Percentiles rank a stretch among this genome's conserved stretches.
These are phyloP conservation scores for Ylistrum balloti DNA, from an alignment of 1,140 invertebrate genomes.

Conservation along the genomic window DNA sequence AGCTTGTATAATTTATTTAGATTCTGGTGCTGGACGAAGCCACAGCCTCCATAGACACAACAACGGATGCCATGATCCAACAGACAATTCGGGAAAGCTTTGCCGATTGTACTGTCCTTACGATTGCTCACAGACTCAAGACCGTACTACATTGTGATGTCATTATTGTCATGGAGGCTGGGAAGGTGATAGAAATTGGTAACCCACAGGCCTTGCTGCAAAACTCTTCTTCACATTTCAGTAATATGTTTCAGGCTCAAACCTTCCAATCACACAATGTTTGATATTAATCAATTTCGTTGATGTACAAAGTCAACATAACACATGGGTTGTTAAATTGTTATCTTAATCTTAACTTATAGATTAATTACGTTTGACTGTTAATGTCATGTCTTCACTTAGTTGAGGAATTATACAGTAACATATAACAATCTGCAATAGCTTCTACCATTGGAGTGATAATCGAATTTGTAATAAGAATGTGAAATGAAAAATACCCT, in stretches of 20 bases:
- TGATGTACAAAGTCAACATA: too few species aligned
- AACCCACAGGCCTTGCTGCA: conserved; percentile 53
- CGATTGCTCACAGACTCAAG: conserved; percentile 84
- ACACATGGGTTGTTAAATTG: too few species aligned
- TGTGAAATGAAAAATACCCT: too few species aligned
- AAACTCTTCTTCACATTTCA: conserved; percentile 54
- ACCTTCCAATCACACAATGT: conserved; percentile 54
- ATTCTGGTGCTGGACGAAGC: conserved; percentile 93
- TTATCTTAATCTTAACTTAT: too few species aligned
- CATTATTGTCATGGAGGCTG: conserved; percentile 86
- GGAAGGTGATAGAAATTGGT: conserved; percentile 75
- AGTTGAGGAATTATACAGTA: too few species aligned
- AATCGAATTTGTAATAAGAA: too few species aligned
- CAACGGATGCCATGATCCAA: conserved; percentile 81
- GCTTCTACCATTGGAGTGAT: too few species aligned
- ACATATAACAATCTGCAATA: too few species aligned
- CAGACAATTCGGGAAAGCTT: conserved; percentile 78
- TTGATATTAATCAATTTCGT: too few species aligned
- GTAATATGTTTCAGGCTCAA: conserved; percentile 58
- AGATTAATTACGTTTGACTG: too few species aligned
- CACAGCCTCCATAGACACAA: conserved; percentile 91
- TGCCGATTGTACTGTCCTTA: conserved; percentile 84
- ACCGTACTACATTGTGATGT: conserved; percentile 83
- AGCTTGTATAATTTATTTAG: too few species aligned
- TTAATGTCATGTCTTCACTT: too few species aligned